A percentile compares a stretch with the other conserved stretches of the same genome.
Conservation (phyloP, 1,140 invertebrate genomes). For the Epicauta chinensis region DNA sequence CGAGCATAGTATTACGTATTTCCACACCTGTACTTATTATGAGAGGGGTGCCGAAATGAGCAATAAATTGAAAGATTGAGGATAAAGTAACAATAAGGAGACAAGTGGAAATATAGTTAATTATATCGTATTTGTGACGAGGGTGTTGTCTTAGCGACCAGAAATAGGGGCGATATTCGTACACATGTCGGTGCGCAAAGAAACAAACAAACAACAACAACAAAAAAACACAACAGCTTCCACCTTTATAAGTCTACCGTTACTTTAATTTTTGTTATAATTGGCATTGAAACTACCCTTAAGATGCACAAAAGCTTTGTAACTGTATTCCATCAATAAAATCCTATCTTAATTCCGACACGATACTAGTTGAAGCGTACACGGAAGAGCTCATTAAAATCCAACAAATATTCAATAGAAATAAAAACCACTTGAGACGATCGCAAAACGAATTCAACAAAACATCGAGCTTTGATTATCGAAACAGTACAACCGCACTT, state of each 20-base stretch:
- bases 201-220: no score
- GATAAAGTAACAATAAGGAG: constrained; percentile 21
- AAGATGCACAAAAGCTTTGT: no score
- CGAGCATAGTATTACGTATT: background rate
- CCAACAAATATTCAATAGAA: background rate
- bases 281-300: constrained; percentile 12
- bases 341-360: constrained; percentile 1
- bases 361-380: background rate
- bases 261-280: constrained; percentile 1
- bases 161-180: constrained; percentile 5
- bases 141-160: constrained; percentile 27
- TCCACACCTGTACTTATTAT: constrained; percentile 10
- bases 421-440: no score
- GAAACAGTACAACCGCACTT: no score
- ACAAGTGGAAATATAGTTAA: constrained; percentile 21
- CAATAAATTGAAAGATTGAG: constrained; percentile 24
- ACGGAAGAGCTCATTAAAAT: constrained; percentile 4
- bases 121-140: constrained; percentile 18
- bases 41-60: constrained; percentile 14
- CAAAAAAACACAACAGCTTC: constrained; percentile 4
- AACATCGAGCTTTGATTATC: no score
- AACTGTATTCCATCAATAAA: no score
- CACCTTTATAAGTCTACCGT: background rate
- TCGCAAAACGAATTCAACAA: no score
- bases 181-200: no score